Evolutionary conservation across 2,888 invertebrate species (phyloP).

Genomic region (Rhagonycha fulva): DNA sequence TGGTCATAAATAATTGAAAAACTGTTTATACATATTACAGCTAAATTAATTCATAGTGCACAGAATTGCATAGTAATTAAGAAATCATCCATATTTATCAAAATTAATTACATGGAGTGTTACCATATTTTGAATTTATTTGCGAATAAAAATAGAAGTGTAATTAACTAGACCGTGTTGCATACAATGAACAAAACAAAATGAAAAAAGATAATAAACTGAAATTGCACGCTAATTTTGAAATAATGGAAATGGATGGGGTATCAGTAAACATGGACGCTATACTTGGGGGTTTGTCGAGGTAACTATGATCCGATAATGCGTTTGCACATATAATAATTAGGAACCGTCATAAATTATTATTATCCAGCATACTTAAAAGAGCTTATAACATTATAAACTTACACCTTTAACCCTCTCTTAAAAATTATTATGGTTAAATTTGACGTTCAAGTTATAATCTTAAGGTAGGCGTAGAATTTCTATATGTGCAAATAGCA

Average conservation of each 20-base stretch:
- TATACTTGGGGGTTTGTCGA: not conserved
- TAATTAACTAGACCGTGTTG: not conserved
- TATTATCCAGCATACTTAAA: conserved; percentile 13
- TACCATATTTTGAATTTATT: not conserved
- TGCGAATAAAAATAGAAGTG: not conserved
- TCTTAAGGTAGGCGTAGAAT: not conserved
- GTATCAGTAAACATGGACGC: not conserved
- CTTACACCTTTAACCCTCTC: not conserved
- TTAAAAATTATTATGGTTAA: not conserved
- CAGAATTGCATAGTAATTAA: not conserved
- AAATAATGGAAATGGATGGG: not conserved
- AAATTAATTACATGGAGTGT: not conserved
- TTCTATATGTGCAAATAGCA: not conserved
- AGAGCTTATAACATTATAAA: conserved; percentile 13
- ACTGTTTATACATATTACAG: not conserved
- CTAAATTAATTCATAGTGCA: not conserved
- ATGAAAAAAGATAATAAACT: not conserved
- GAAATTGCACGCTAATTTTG: not conserved
- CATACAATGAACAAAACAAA: not conserved
- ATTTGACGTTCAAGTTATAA: not conserved
- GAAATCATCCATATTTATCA: not conserved
- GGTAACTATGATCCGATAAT: conserved; percentile 28
- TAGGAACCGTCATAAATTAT: conserved; percentile 26
- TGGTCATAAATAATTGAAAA: not conserved
- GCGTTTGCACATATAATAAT: conserved; percentile 22